A percentile compares a stretch with the other conserved stretches of the same genome.
phyloP scores from a whole-genome alignment of 2,888 invertebrate genomes.

The Iselma pallidipennis region DNA sequence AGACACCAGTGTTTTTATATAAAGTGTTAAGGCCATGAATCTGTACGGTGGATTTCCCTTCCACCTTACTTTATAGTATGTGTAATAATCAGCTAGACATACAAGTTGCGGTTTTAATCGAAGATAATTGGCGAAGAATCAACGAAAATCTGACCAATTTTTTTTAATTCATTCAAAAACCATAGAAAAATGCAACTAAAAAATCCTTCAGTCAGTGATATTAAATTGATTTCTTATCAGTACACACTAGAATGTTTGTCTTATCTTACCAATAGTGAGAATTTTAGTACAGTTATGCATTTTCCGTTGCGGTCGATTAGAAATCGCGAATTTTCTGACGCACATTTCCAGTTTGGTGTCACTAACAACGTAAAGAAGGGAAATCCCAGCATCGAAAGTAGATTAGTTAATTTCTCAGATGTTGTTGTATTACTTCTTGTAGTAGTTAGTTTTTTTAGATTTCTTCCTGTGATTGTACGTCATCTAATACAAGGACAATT shows the following conservation, averaged over 20 bases:
- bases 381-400: background rate
- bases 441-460: background rate
- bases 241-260: no score
- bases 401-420: background rate
- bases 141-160: no score
- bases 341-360: no score
- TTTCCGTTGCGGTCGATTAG: no score
- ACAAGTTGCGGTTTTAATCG: background rate
- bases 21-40: conserved; percentile 38
- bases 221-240: no score
- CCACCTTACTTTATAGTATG: conserved; percentile 23
- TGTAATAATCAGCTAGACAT: conserved; percentile 1
- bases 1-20: conserved; percentile 46
- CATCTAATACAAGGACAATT: background rate
- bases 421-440: background rate
- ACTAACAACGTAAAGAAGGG: no score
- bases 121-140: background rate
- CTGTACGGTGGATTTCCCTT: conserved; percentile 35
- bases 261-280: no score
- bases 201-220: no score
- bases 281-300: no score
- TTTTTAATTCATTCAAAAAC: no score
- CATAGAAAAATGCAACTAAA: no score
- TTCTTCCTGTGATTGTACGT: background rate
- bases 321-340: no score